Base-by-base conservation (phyloP, 1,140 invertebrate genomes). In the Neuroterus valhalla region DNA sequence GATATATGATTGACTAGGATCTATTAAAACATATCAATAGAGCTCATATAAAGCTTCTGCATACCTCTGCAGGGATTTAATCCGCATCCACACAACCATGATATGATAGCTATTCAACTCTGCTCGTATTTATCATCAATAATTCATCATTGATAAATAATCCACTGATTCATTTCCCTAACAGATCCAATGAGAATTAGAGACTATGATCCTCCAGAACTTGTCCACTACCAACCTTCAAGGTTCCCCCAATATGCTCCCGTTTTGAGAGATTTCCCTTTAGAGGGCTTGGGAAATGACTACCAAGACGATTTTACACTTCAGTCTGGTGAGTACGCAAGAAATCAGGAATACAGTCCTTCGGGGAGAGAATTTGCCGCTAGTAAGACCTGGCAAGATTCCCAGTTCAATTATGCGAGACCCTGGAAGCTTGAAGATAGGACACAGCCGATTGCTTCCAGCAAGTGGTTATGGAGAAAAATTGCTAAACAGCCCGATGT, bases 391-490 rank as follows among this genome's bases (percentile, higher is more conserved):
- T 76, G 76, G 74, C 77, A 77, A 23, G 66, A 70, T 42, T 67
- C 69, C 8, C 71, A 68, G 11, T 72, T 72, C 17, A 72, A 67
- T 68, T 79, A 80, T 52, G 71, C 68, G 2, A 77, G 77, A 66
- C 68, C 81, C 3, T 78, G 79, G 76, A 79, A 81, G 19, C 55
- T 75, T 12, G 71, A 55, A 19, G 78, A 76, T 42, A 70, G 46
- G 44, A 78, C 52, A 10, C 6, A 44, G 2, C 50, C 77, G 12
- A 19, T 55, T 21, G 5, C 55, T 5, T 17, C 70, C 1, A 72
- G 62, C 6, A 80, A 84, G 46, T 85, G 85, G 86, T 70, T 80
- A 3, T 82, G 84, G 81, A 76, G 78, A 43, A 78, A 79, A 26
- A 38, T 67, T 8, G 31, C 31, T 5, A 38, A 8, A 17, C 48